phyloP scores from a whole-genome alignment of 2,888 invertebrate species.

The Brassicogethes aeneus region DNA sequence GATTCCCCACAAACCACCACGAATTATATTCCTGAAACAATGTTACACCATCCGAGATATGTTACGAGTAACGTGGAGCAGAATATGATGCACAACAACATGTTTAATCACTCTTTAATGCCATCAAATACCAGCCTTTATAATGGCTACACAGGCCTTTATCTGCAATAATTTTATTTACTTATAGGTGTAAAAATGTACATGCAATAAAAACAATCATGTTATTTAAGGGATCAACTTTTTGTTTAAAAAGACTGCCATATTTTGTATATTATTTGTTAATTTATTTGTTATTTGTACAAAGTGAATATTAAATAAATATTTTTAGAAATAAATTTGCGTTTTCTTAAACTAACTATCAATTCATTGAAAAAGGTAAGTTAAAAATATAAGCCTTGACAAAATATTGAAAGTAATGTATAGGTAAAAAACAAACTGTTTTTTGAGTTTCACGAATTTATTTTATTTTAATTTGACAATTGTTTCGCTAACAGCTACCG shows the following conservation, averaged over 20 bases:
- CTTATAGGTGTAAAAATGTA: neutral
- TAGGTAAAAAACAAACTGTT: too few species aligned
- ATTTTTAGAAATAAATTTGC: too few species aligned
- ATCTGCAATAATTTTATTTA: constrained; percentile 14
- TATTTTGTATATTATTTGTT: neutral
- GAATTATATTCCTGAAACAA: too few species aligned
- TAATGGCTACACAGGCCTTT: constrained; percentile 20
- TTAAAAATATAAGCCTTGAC: too few species aligned
- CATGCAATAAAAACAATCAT: too few species aligned
- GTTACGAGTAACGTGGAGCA: neutral
- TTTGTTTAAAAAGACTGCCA: neutral
- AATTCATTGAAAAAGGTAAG: too few species aligned
- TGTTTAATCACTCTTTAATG: neutral
- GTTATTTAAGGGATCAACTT: too few species aligned
- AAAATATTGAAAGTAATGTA: too few species aligned
- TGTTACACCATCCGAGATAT: constrained; percentile 12
- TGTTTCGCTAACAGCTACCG: too few species aligned
- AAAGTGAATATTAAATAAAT: neutral
- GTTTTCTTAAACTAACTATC: too few species aligned
- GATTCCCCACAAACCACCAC: constrained; percentile 16
- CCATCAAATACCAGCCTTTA: constrained; percentile 9
- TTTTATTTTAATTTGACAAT: too few species aligned
- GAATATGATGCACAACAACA: neutral
- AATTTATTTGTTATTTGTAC: neutral
- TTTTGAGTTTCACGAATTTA: too few species aligned